phyloP scores from a whole-genome alignment of 2,888 invertebrate genomes.

The Vanessa cardui region DNA sequence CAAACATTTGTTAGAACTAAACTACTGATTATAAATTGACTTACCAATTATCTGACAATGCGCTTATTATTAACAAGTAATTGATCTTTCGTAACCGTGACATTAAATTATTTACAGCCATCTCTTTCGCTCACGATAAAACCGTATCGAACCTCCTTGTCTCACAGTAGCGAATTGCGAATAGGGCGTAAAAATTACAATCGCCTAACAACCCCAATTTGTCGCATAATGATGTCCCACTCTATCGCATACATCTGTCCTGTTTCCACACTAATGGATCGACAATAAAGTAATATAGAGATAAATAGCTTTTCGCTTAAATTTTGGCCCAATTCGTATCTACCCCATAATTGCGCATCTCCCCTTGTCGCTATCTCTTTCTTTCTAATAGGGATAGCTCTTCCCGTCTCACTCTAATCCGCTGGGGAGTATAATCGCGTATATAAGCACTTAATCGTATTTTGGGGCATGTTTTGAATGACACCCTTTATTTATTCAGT shows the following conservation, averaged over 20 bases:
- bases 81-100: slow-evolving; percentile 58
- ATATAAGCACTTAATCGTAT: slow-evolving; percentile 82
- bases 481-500: slow-evolving; percentile 76
- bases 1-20: slow-evolving; percentile 61
- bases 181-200: slow-evolving; percentile 31
- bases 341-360: slow-evolving; percentile 76
- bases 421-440: slow-evolving; percentile 73
- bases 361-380: slow-evolving; percentile 63
- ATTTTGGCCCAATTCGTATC: slow-evolving; percentile 77
- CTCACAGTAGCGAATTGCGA: slow-evolving; percentile 28
- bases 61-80: slow-evolving; percentile 60
- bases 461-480: slow-evolving; percentile 69
- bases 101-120: slow-evolving; percentile 42
- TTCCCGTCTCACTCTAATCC: slow-evolving; percentile 59
- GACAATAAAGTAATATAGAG: slow-evolving; percentile 81
- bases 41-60: slow-evolving; percentile 63
- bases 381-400: slow-evolving; percentile 41
- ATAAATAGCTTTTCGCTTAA: slow-evolving; percentile 80
- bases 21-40: slow-evolving; percentile 51
- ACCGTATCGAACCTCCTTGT: slow-evolving; percentile 10
- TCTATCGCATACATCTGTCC: slow-evolving; percentile 44
- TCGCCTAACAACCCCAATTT: slow-evolving; percentile 60
- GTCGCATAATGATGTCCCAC: slow-evolving; percentile 44
- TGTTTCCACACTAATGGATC: slow-evolving; percentile 71
- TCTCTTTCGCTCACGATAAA: not conserved